phyloP scores from a whole-genome alignment of 2,113 vertebrate species.

The Oreocharis arfaki region DNA sequence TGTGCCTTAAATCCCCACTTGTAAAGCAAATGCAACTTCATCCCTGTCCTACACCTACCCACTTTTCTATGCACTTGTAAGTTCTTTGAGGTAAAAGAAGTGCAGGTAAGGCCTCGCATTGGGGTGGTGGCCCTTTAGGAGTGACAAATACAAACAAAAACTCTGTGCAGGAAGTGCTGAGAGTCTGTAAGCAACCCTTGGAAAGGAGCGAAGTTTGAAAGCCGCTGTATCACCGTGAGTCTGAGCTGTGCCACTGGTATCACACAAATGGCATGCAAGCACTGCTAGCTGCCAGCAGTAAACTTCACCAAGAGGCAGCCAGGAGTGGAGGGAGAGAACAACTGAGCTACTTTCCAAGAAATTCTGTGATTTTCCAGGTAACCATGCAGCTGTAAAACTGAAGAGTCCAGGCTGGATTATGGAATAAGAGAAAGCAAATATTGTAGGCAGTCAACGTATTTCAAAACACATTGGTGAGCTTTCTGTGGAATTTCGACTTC shows the following conservation, averaged over 20 bases:
- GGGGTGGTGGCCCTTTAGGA: neutral
- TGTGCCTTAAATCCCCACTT: neutral
- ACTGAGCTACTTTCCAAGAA: neutral
- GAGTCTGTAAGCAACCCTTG: neutral
- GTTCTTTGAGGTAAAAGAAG: neutral
- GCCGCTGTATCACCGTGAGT: neutral
- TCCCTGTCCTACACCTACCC: neutral
- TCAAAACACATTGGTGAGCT: neutral
- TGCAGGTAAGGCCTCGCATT: neutral
- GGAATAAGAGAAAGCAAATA: neutral
- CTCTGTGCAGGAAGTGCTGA: rapidly evolving
- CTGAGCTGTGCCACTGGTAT: neutral
- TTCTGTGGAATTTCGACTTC: neutral
- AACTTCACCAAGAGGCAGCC: neutral
- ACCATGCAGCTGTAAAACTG: neutral
- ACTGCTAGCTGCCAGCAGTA: neutral
- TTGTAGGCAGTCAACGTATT: neutral
- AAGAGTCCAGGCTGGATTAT: neutral
- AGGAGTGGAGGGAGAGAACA: neutral
- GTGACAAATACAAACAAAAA: neutral
- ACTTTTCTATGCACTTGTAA: neutral
- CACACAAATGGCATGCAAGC: neutral
- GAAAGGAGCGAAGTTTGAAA: neutral
- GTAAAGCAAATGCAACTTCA: neutral
- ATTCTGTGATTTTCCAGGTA: conserved; percentile 10